Evolutionary conservation across 2,113 vertebrate genomes (phyloP).

Genomic region (Pluvianellus socialis): DNA sequence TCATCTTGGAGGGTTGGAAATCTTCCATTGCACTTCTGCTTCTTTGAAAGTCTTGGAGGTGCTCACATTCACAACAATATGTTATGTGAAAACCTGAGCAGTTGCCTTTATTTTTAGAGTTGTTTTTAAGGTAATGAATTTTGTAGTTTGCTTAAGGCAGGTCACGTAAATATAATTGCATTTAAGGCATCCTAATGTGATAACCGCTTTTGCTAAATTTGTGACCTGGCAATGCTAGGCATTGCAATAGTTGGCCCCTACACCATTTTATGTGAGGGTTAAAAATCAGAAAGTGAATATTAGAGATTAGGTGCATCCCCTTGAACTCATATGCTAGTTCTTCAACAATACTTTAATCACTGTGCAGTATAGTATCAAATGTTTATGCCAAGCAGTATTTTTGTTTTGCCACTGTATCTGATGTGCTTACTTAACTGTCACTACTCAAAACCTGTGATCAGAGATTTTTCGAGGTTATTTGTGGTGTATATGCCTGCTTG

Average conservation of each 20-base stretch:
- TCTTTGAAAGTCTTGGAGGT: not conserved
- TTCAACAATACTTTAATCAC: not conserved
- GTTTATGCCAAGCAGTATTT: not conserved
- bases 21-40: not conserved
- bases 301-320: not conserved
- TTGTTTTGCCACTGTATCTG: not conserved
- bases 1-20: not conserved
- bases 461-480: not conserved
- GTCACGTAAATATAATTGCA: not conserved
- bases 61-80: not conserved
- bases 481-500: not conserved
- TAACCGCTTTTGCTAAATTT: not conserved
- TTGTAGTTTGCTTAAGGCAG: not conserved
- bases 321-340: not conserved
- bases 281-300: not conserved
- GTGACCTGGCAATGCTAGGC: not conserved
- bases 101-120: conserved; percentile 44
- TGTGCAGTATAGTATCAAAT: not conserved
- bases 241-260: not conserved
- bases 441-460: not conserved
- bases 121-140: conserved; percentile 45
- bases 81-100: not conserved
- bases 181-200: not conserved
- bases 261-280: not conserved
- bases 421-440: not conserved